phyloP scores from a whole-genome alignment of 1,140 invertebrate genomes.

The Drosophila hydei region DNA sequence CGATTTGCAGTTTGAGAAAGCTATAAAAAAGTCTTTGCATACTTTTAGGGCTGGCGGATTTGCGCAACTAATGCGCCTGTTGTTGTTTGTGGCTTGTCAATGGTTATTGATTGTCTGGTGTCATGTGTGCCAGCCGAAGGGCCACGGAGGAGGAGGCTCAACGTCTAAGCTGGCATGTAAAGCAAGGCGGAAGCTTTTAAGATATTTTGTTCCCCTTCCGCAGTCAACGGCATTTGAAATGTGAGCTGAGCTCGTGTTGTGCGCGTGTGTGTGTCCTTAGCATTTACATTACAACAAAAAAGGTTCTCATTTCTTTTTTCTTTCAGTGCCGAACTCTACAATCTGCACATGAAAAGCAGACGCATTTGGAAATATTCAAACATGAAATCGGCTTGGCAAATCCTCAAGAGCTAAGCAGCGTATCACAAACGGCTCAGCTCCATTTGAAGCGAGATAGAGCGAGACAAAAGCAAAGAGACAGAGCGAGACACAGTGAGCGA shows the following conservation, averaged over 20 bases:
- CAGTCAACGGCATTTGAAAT: slow-evolving; percentile 46
- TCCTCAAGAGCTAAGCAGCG: slow-evolving; percentile 73
- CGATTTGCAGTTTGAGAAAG: slow-evolving; percentile 63
- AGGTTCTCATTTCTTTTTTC: slow-evolving; percentile 25
- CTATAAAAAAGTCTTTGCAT: slow-evolving; percentile 54
- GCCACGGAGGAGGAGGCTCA: not conserved
- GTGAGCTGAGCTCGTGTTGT: slow-evolving; percentile 37
- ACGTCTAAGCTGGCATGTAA: slow-evolving; percentile 45
- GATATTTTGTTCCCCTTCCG: slow-evolving; percentile 42
- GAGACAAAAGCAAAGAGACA: not conserved
- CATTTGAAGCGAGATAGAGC: slow-evolving; percentile 1
- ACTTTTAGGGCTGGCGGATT: slow-evolving; percentile 60
- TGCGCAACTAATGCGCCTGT: slow-evolving; percentile 65
- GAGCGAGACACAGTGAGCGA: not conserved
- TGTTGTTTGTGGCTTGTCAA: slow-evolving; percentile 72
- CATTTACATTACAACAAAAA: slow-evolving; percentile 58
- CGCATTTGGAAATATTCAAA: slow-evolving; percentile 73
- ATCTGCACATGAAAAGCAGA: slow-evolving; percentile 55
- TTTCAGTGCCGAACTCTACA: slow-evolving; percentile 33
- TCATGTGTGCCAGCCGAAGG: slow-evolving; percentile 53
- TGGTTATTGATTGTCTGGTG: slow-evolving; percentile 78
- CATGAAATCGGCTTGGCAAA: slow-evolving; percentile 74
- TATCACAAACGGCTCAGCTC: slow-evolving; percentile 68
- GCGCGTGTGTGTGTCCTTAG: slow-evolving; percentile 4
- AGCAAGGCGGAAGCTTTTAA: slow-evolving; percentile 71